These are phyloP conservation scores for Bothrops jararaca DNA, from an alignment of 2,113 vertebrate genomes.

Conservation along the genomic window DNA sequence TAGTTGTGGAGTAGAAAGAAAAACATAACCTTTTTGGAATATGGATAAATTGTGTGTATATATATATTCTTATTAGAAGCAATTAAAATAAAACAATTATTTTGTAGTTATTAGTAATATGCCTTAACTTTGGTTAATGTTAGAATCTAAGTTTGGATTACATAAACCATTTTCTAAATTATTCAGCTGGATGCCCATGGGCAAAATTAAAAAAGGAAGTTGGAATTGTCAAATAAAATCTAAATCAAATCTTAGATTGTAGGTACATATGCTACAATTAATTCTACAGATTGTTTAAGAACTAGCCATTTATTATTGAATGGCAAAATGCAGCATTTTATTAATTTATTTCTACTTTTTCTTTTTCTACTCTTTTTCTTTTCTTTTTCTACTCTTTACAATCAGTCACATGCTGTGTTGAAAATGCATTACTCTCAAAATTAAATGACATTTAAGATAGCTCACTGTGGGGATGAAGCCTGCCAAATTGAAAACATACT, in stretches of 20 bases:
- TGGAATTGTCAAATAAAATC: neutral
- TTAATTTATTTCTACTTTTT: neutral
- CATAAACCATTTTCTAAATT: neutral
- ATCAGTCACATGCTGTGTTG: neutral
- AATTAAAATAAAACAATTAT: neutral
- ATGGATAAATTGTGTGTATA: neutral
- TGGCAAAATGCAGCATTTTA: neutral
- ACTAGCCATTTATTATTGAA: neutral
- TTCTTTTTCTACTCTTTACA: neutral
- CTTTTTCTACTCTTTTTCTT: no score
- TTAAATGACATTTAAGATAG: neutral
- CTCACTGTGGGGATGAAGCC: neutral
- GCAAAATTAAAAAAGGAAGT: neutral
- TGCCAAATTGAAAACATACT: neutral
- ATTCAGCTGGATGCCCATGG: neutral
- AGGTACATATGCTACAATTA: neutral
- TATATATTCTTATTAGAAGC: neutral
- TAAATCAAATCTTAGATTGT: neutral
- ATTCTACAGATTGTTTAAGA: neutral
- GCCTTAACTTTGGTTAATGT: neutral
- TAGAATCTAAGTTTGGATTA: neutral
- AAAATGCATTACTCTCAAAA: neutral
- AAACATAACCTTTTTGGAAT: neutral
- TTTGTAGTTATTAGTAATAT: neutral
- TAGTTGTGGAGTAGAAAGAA: neutral